Evolutionary conservation across 2,113 vertebrate species (phyloP), one percentile per base, ranked within the genome.

Genomic region (Gorsachius goisagi): DNA sequence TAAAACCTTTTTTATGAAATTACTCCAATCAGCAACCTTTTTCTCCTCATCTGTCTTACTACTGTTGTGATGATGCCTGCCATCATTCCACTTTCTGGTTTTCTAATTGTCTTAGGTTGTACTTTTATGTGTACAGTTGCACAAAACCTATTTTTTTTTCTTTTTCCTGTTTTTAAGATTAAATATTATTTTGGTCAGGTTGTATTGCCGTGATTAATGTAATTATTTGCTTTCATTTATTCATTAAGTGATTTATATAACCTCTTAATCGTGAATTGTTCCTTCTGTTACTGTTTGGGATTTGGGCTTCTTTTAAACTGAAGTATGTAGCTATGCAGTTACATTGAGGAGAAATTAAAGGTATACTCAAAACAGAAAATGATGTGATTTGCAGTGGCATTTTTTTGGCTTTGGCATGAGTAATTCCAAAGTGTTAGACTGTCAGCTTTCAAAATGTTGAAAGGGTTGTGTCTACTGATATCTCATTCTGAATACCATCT

Each of bases 131-230:
- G 13, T 53, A 15, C 9, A 35, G 8, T 75, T 88, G 58, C 27
- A 52, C 16, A 62, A 83, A 9, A 2, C 1, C 1, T 44, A 5
- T 10, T 30, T 77, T 28, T 28, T 28, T 7, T 1, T 1, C 2
- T 39, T 85, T 33, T 50, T 45, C 64, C 10, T 13, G 1, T 45
- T 72, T 86, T 73, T 56, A 81, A 60, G 24, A 18, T 71, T 8
- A 71, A 85, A 30, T 83, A 14, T 37, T 52, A 9, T 4, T 94
- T 90, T 88, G 12, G 39, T 84, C 21, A 45, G 28, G 15, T 73
- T 85, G 9, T 68, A 26, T 12, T 72, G 18, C 78, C 82, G 15
- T 63, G 17, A 50, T 76, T 62, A 85, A 32, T n/a, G 44, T 22
- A 77, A 62, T 55, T 62, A 59, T 26, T 74, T 5, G 22, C 26